phyloP scores from a whole-genome alignment of 1,140 invertebrate genomes.

The Hycleus phaleratus region DNA sequence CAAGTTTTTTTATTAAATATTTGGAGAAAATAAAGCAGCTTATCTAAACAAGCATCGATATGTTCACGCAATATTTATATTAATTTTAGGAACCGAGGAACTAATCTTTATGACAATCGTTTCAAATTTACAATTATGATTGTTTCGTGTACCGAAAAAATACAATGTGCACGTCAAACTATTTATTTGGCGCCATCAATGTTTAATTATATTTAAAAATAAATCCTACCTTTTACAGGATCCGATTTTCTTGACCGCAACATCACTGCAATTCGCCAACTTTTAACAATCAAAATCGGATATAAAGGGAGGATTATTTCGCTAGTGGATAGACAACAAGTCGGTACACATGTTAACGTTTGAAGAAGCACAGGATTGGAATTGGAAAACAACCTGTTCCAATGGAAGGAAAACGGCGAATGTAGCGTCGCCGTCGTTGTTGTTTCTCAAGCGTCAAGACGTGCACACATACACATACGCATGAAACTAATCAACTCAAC shows the following conservation, averaged over 20 bases:
- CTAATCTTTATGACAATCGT: too few relatives aligned
- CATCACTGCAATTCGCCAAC: not conserved
- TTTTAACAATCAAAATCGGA: not conserved
- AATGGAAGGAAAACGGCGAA: constrained; percentile 16
- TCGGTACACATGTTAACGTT: not conserved
- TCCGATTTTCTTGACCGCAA: constrained; percentile 1
- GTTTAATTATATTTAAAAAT: not conserved
- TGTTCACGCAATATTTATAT: too few relatives aligned
- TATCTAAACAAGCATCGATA: not conserved
- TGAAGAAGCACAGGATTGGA: not conserved
- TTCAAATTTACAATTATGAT: too few relatives aligned
- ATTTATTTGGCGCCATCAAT: not conserved
- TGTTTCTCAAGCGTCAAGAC: not conserved
- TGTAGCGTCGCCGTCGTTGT: constrained; percentile 5
- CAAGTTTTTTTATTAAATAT: not conserved
- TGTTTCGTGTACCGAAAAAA: not conserved
- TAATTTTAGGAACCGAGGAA: too few relatives aligned
- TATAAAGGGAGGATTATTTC: not conserved
- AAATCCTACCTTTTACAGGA: not conserved
- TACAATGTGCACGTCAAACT: too few relatives aligned
- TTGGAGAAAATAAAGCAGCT: not conserved
- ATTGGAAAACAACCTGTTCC: not conserved
- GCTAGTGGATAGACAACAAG: too few relatives aligned
- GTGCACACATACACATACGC: constrained; percentile 6
- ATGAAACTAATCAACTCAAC: constrained; percentile 17